phyloP scores from a whole-genome alignment of 2,888 invertebrate species.

The Cataglyphis albicans region DNA sequence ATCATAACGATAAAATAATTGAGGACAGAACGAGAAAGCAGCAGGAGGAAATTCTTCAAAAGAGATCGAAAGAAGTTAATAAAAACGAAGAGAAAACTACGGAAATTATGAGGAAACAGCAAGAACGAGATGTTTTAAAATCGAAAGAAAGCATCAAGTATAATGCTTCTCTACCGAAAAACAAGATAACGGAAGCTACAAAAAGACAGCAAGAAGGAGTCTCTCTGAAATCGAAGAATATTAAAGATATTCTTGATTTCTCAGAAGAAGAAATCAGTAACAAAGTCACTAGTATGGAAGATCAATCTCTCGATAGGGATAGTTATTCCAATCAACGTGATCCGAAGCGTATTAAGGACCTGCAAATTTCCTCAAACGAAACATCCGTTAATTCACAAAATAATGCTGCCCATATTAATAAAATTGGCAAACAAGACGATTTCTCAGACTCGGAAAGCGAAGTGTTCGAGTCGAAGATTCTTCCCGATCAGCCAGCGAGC shows the following conservation, averaged over 20 bases:
- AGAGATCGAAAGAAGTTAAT: background rate
- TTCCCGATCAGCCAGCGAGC: conserved; percentile 16
- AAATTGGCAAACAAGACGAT: conserved; percentile 49
- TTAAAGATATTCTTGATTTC: conserved; percentile 71
- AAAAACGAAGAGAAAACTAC: conserved; percentile 54
- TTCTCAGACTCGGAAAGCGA: conserved; percentile 73
- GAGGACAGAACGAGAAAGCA: conserved; percentile 44
- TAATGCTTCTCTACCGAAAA: background rate
- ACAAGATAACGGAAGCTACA: background rate
- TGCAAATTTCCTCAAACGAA: conserved; percentile 5
- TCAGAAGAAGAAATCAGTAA: conserved; percentile 11
- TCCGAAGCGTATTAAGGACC: background rate
- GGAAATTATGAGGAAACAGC: conserved; percentile 40
- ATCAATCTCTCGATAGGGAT: background rate
- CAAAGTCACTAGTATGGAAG: background rate
- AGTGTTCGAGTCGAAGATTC: conserved; percentile 19
- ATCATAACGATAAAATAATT: conserved; percentile 57
- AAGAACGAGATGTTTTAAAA: conserved; percentile 57
- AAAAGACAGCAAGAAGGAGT: background rate
- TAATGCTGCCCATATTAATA: conserved; percentile 9
- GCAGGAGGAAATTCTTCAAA: conserved; percentile 56
- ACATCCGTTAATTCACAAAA: background rate
- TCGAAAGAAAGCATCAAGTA: background rate
- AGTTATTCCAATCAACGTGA: background rate
- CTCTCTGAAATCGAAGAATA: conserved; percentile 61